Base-by-base conservation (phyloP, 30 jellyfish, hydroid and myxozoan species). In the Mastigias papua region DNA sequence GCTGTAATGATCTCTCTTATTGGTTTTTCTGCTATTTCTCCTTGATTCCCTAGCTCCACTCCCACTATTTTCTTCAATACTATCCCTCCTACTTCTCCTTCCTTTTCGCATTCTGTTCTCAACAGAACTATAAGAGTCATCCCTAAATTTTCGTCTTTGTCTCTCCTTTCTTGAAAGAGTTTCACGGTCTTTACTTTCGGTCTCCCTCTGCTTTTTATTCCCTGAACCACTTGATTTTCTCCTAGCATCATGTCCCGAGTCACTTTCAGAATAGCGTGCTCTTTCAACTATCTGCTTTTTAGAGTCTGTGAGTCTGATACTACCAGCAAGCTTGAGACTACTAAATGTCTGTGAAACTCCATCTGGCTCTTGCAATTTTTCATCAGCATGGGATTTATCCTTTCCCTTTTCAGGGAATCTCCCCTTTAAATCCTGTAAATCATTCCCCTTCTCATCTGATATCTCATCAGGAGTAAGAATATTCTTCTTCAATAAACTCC, bases 381-480 rank as follows among this genome's bases (percentile, higher is more conserved):
- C 67, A 54, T 19, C 27, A 11, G 3, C 20, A 54, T 54, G 67
- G 27, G 27, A 16, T 5, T 54, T 46, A 6, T 46, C 60, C 16
- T 8, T 16, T 46, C 60, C 60, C 60, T 46, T 54, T 54, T 54
- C 67, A 54, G 25, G 9, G 67, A 19, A 0, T 54, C 6, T 54
- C 27, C 17, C 37, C 35, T 42, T 8, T 8, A 27, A 23, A 13
- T 20, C 26, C 42, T 63, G 19, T 63, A 11, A 20, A 26, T 13
- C 26, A 63, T 19, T 27, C 37, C 23, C 74, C 74, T 25, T 63
- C 15, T 27, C 74, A n/a, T 27, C 74, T 63, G 74, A 23, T 5
- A 17, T 19, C 31, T 74, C 86, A 74, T 74, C 70, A 22, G 46
- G 31, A 25, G 46, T 19, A 63, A 63, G 74, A 22, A 63, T 25